phyloP scores from a whole-genome alignment of 2,113 vertebrate species.

The Gopherus flavomarginatus region DNA sequence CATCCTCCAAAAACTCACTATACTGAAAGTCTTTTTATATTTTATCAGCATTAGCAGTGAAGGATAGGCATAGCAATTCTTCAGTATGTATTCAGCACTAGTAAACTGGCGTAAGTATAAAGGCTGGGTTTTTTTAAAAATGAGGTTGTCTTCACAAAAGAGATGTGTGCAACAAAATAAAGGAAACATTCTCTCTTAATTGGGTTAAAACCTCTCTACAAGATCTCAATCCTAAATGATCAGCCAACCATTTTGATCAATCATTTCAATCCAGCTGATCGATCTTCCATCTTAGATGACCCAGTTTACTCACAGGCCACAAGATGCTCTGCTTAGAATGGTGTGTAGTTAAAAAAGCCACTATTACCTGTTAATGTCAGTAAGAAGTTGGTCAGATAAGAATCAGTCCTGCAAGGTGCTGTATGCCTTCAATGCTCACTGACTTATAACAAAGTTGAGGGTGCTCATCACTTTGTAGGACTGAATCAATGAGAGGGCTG shows the following conservation, averaged over 20 bases:
- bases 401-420: neutral
- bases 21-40: conserved; percentile 43
- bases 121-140: neutral
- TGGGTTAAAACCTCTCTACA: neutral
- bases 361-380: neutral
- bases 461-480: conserved; percentile 45
- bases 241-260: neutral
- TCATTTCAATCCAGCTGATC: neutral
- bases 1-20: conserved; percentile 18
- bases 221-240: neutral
- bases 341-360: neutral
- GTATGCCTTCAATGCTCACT: neutral
- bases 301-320: neutral
- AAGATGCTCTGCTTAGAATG: fast-evolving
- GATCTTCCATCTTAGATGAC: fast-evolving
- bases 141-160: neutral
- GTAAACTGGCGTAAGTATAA: neutral
- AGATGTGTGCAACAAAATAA: fast-evolving
- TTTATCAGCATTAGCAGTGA: conserved; percentile 13
- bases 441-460: neutral
- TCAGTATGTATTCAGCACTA: neutral
- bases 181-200: neutral
- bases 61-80: neutral
- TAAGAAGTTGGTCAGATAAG: neutral
- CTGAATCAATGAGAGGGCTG: conserved; percentile 47